Evolutionary conservation across 2,113 vertebrate genomes (phyloP), one percentile per base, ranked within the genome.

Genomic region (Stigmatopora nigra): DNA sequence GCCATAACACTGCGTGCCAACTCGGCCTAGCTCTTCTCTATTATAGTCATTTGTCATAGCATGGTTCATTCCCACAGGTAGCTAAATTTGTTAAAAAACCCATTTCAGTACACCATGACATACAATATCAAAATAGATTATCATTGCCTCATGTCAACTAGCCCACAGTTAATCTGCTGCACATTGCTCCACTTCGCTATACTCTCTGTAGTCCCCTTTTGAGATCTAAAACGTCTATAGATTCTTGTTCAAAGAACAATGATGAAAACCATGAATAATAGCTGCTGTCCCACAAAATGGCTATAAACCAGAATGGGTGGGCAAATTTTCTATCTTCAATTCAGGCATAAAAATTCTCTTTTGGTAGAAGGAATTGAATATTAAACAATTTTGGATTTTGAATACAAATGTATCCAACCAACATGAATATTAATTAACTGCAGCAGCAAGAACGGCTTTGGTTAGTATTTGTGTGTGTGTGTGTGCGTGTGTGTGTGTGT

Each of bases 121-220:
- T 69, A 80, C 46, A 73, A 86, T 82, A 82, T 86, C 25, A 76
- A 87, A 84, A 82, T 86, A 83, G 77, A 88, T 85, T 67, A 75
- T 75, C 72, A 69, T 76, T 81, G 78, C 87, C 81, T 60, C n/a
- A 61, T 66, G 70, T 78, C 67, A 68, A 57, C 79, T 78, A 72
- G 74, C 61, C 62, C 53, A 36, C 58, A 66, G 75, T 76, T 82
- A 79, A 85, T 81, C 76, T 74, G 82, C 61, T 70, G 63, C 65
- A 45, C 63, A 77, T 65, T 77, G 70, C 9, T 84, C 53, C 67
- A 55, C 47, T 11, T 15, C 35, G 65, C 56, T 73, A 61, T 57
- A 20, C 74, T 70, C 69, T 70, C 68, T 66, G 46, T 53, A 31
- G 73, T 53, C 48, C 57, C 47, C 45, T 71, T 65, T 64, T 47